These are phyloP conservation scores for Bergia sp. DNA, from an alignment of 92 coral and sea anemone genomes.

Conservation along the genomic window DNA sequence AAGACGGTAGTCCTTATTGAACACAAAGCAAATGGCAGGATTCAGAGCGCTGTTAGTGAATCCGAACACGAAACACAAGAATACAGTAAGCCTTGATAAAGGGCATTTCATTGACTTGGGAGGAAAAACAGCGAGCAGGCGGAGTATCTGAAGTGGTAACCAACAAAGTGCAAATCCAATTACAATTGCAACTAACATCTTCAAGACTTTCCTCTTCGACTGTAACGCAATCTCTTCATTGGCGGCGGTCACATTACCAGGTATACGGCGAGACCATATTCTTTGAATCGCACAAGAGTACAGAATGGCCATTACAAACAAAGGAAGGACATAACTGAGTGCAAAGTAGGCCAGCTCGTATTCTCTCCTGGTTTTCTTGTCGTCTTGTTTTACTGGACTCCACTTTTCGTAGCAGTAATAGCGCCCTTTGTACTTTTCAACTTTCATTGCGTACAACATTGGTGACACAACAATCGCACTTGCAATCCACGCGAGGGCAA, in stretches of 20 bases:
- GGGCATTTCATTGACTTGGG: background rate
- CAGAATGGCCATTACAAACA: constrained; percentile 54
- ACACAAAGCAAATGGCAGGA: constrained; percentile 5
- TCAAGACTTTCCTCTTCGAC: constrained; percentile 52
- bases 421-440: constrained; percentile 9
- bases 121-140: background rate
- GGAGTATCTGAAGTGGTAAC: constrained; percentile 42
- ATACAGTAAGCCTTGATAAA: background rate
- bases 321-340: constrained; percentile 56
- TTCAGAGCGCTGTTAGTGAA: constrained; percentile 23
- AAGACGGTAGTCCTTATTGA: constrained; percentile 25
- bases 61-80: background rate
- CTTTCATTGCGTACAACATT: constrained; percentile 53
- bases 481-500: constrained; percentile 61
- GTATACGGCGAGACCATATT: constrained; percentile 71
- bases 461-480: constrained; percentile 58
- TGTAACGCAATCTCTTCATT: constrained; percentile 58
- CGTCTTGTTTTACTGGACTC: constrained; percentile 42
- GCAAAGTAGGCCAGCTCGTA: constrained; percentile 48
- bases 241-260: constrained; percentile 69
- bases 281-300: constrained; percentile 58
- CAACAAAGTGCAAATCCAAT: constrained; percentile 58
- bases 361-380: constrained; percentile 28
- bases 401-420: constrained; percentile 48
- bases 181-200: constrained; percentile 59